Conservation (phyloP, 1,140 invertebrate genomes). For the Heliothis subflexa region DNA sequence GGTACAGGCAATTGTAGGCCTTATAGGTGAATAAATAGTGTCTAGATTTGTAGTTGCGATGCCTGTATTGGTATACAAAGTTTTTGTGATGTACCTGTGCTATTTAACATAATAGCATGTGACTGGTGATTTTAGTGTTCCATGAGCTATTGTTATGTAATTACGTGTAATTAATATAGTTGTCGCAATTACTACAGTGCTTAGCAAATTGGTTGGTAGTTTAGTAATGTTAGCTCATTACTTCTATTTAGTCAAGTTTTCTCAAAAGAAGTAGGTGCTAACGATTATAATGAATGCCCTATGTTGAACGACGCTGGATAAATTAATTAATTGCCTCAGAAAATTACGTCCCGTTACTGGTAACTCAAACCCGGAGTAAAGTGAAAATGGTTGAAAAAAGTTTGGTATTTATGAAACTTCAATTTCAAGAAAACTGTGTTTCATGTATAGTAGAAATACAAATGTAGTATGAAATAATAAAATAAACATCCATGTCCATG, state of each 20-base stretch:
- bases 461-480: too few relatives aligned
- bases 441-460: too few relatives aligned
- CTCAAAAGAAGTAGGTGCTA: background rate
- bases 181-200: conserved; percentile 1
- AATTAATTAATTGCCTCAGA: too few relatives aligned
- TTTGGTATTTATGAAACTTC: too few relatives aligned
- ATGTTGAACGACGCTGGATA: too few relatives aligned
- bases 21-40: conserved; percentile 5
- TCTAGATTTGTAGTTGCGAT: background rate
- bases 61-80: conserved; percentile 6
- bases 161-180: conserved; percentile 37
- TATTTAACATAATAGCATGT: conserved; percentile 42
- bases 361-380: too few relatives aligned
- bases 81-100: conserved; percentile 15
- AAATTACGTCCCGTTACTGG: too few relatives aligned
- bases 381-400: too few relatives aligned
- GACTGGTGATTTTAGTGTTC: conserved; percentile 35
- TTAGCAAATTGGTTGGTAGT: conserved; percentile 27
- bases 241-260: background rate
- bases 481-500: too few relatives aligned
- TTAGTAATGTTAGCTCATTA: conserved; percentile 25
- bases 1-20: background rate
- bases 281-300: too few relatives aligned
- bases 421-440: background rate
- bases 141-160: conserved; percentile 35